These are phyloP conservation scores for Stomatorhinus walkeri DNA, from an alignment of 2,797 vertebrate genomes.

Conservation along the genomic window DNA sequence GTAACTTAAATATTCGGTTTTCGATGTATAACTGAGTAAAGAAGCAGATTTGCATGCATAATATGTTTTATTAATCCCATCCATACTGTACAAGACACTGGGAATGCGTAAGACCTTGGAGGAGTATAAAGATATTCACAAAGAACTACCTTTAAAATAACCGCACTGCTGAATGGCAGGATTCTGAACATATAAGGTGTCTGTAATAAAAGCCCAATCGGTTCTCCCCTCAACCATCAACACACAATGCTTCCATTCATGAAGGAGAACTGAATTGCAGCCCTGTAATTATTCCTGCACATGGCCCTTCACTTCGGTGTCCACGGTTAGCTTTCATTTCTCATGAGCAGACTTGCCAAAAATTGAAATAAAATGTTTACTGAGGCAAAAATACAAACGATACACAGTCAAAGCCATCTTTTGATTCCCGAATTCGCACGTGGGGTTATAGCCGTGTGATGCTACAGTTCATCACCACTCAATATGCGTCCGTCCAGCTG, in stretches of 20 bases:
- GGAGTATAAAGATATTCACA: background rate
- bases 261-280: background rate
- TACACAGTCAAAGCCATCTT: background rate
- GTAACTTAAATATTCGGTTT: background rate
- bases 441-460: background rate
- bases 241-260: background rate
- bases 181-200: background rate
- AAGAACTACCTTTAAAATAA: background rate
- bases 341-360: background rate
- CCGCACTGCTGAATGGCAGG: background rate
- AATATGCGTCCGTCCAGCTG: background rate
- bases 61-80: background rate
- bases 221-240: background rate
- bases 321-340: background rate
- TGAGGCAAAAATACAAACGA: background rate
- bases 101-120: background rate
- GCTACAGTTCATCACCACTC: background rate
- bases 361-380: background rate
- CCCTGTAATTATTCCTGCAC: background rate
- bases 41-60: background rate
- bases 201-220: background rate
- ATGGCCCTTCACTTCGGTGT: background rate
- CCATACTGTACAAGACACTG: background rate
- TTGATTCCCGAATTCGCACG: background rate
- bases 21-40: background rate